Conservation (phyloP, 2,797 vertebrate species). For the Glossophaga mutica region DNA sequence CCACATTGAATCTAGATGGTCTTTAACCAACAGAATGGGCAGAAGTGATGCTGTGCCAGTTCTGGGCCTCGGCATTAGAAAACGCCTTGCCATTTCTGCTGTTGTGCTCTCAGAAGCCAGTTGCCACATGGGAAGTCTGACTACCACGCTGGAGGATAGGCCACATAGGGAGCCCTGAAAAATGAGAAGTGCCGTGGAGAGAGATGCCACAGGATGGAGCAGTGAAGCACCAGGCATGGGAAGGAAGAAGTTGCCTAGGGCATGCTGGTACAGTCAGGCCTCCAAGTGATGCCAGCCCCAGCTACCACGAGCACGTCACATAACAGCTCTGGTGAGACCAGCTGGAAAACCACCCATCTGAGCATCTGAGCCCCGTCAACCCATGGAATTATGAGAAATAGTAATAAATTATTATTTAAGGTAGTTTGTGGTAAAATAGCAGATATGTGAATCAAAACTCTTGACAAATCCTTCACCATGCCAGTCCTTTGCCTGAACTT, state of each 20-base stretch:
- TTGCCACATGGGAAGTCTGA: not conserved
- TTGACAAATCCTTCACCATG: not conserved
- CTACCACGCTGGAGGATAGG: not conserved
- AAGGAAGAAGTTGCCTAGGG: not conserved
- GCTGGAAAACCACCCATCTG: not conserved
- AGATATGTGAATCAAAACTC: not conserved
- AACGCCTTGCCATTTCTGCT: not conserved
- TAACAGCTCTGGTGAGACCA: not conserved
- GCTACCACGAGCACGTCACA: not conserved
- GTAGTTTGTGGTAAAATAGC: not conserved
- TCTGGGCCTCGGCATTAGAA: not conserved
- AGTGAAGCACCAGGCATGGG: not conserved
- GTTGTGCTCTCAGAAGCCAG: not conserved
- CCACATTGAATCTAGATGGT: not conserved
- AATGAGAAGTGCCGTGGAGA: not conserved
- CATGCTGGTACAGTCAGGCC: not conserved
- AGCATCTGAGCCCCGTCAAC: not conserved
- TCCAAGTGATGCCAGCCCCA: not conserved
- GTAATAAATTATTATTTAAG: not conserved
- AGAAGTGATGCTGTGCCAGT: not conserved
- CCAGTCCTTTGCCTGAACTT: not conserved
- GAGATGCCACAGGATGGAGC: not conserved
- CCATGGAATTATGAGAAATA: not conserved
- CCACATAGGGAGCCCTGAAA: not conserved
- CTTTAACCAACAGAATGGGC: not conserved